Evolutionary conservation across 1,140 invertebrate genomes (phyloP).

Genomic region (Aphidius gifuensis): DNA sequence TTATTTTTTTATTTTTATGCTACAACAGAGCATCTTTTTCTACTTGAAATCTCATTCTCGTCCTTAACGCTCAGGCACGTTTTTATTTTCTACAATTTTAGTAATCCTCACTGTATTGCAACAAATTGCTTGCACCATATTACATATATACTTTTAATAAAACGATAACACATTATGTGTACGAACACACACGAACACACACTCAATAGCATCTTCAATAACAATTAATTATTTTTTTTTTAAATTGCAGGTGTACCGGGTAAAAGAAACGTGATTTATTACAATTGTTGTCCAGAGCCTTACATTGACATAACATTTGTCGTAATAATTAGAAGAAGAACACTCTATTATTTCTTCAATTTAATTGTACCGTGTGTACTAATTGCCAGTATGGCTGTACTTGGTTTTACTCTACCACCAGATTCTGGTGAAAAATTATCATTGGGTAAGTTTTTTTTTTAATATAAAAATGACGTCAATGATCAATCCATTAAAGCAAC

Average conservation of each 20-base stretch:
- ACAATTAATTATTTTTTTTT: neutral
- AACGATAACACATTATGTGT: no score
- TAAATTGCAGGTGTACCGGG: slow-evolving; percentile 72
- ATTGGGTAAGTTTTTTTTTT: slow-evolving; percentile 74
- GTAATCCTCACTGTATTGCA: no score
- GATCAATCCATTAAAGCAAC: neutral
- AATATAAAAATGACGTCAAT: slow-evolving; percentile 1
- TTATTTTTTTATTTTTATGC: no score
- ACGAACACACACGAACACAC: no score
- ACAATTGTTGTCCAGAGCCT: slow-evolving; percentile 84
- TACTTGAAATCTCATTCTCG: no score
- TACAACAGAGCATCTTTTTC: no score
- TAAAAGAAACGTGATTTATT: slow-evolving; percentile 77
- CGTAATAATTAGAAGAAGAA: slow-evolving; percentile 92
- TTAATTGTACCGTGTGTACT: slow-evolving; percentile 98
- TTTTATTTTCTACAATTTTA: no score
- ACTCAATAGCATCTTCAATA: no score
- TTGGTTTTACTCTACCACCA: slow-evolving; percentile 96
- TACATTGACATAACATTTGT: slow-evolving; percentile 98
- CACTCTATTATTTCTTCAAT: slow-evolving; percentile 99
- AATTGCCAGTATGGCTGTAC: slow-evolving; percentile 95
- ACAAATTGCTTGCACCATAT: no score
- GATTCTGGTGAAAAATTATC: slow-evolving; percentile 99
- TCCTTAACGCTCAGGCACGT: no score
- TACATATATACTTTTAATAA: no score